Base-by-base conservation (phyloP, 53 echinoderm and acorn worm species). In the Echinarachnius parma region DNA sequence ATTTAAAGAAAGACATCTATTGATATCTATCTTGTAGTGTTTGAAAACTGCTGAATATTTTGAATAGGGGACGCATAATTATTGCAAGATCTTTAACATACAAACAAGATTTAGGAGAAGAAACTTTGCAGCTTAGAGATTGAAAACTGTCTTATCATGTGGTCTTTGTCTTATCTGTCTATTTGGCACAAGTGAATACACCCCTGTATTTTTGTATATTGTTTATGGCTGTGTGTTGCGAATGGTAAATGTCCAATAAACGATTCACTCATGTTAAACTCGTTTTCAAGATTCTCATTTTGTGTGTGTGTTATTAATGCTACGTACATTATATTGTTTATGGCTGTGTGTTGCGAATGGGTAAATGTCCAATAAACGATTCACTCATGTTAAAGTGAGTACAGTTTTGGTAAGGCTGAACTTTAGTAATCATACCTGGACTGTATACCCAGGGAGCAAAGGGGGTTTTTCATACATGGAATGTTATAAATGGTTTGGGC, bases 161-260 rank as follows among this genome's bases (percentile, higher is more conserved):
- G 25, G 15, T 22, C 26, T 34, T 62, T 24, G 63, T 60, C 60
- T 62, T 27, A 5, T 62, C 25, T 62, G 42, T 37, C 39, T 62
- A 44, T 62, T 42, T 16, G 26, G 36, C 63, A 62, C 63, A 62
- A 24, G 63, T 62, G 63, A 39, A 62, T 39, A 62, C 63, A 62
- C 63, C 42, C n/a, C 33, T 39, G 63, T 62, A 62, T 62, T 62
- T 62, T 62, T 62, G 63, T 62, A 62, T 62, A 37, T 34, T 62
- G 63, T 62, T 62, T 39, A 62, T 45, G 39, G 63, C 42, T 62
- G 63, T 62, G 63, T 62, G 63, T 62, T 62, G 63, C 63, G n/a
- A 62, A 62, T 62, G 63, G 63, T 62, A 62, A n/a, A 39, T 34
- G 63, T 62, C 63, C 63, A 62, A 62, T 62, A 62, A 62, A 62